Base-by-base conservation (phyloP, 2,113 vertebrate species). In the Maccullochella peelii region DNA sequence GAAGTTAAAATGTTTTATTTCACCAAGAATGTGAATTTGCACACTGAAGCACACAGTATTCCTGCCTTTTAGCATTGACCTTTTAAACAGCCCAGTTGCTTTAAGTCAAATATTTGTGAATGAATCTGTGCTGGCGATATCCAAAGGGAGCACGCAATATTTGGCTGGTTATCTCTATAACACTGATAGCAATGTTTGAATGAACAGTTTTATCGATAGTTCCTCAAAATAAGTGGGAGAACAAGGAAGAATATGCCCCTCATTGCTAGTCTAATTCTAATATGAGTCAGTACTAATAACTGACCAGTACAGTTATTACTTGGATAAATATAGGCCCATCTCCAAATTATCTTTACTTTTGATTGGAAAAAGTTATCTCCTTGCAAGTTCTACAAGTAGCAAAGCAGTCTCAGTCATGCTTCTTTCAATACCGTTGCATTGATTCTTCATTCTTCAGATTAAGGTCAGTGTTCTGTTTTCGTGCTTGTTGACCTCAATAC, bases 21-120 rank as follows among this genome's bases (percentile, higher is more conserved):
- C 1, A 66, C 38, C 47, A 21, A 44, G 40, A 30, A 15, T 36
- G 3, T 0, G 33, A 14, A 3, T 66, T 57, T 50, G 18, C 23
- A 18, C 23, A 42, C 0, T 1, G 21, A 27, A 62, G 20, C 20
- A 4, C 23, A 20, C 30, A 16, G 20, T 67, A 10, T 47, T 57
- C 18, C 14, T 62, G 11, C 16, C 33, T 71, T 70, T 52, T 33
- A 58, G 16, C 6, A 25, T 21, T 80, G 79, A 82, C 80, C 76
- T 84, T 84, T 66, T 57, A 58, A 61, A 79, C 49, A 77, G 47
- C 25, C 21, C 21, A 11, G n/a, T 75, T 57, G 40, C 14, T 27
- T 63, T 40, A 58, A 82, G 77, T 77, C 80, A 86, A 84, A 89
- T 91, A 89, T 91, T 91, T 89, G 71, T 61, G 1, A 55, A 66